Evolutionary conservation across 2,888 invertebrate species (phyloP).

Genomic region (Eugnorisma glareosa): DNA sequence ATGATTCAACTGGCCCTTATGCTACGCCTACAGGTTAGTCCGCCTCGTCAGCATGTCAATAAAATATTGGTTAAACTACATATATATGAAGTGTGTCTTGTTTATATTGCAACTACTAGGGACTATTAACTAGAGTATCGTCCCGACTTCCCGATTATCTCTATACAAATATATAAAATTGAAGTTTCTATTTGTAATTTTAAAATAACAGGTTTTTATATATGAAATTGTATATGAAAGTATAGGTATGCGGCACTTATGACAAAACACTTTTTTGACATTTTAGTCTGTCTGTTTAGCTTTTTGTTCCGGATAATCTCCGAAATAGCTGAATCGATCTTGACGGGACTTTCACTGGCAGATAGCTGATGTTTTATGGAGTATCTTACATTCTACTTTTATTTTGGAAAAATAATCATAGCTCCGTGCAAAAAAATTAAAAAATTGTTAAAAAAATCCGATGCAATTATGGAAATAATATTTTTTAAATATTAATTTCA

Average conservation of each 20-base stretch:
- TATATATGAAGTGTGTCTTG: slow-evolving; percentile 26
- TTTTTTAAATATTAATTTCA: no score
- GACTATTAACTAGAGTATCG: background rate
- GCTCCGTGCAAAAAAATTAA: background rate
- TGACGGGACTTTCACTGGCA: background rate
- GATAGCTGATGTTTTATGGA: no score
- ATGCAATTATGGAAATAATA: no score
- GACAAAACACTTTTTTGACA: background rate
- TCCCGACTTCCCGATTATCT: no score
- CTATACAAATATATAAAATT: no score
- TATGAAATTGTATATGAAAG: no score
- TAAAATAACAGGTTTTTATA: no score
- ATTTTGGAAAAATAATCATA: no score
- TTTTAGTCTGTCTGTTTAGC: background rate
- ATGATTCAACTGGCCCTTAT: slow-evolving; percentile 30
- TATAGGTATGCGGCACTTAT: no score
- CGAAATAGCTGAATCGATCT: background rate
- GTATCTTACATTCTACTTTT: no score
- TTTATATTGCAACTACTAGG: slow-evolving; percentile 26
- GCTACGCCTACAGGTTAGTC: slow-evolving; percentile 67
- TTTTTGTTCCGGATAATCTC: background rate
- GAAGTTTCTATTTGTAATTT: no score
- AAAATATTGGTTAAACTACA: slow-evolving; percentile 57
- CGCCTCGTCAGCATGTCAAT: slow-evolving; percentile 67
- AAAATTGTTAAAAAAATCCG: no score